Conservation (phyloP, 1,140 invertebrate genomes). For the Drosophila punjabiensis region DNA sequence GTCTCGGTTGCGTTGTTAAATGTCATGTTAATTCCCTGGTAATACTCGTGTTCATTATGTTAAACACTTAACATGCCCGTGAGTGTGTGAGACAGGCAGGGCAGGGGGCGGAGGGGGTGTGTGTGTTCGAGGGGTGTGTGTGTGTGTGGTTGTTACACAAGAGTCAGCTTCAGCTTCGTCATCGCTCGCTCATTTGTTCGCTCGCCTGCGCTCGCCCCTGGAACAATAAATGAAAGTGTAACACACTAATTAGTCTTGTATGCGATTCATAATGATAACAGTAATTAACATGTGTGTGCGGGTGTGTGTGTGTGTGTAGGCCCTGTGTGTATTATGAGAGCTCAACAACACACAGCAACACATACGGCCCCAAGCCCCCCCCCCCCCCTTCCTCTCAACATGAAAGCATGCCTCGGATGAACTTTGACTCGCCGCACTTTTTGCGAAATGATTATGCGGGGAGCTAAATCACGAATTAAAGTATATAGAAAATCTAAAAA, state of each 20-base stretch:
- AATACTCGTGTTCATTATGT: slow-evolving; percentile 83
- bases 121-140: slow-evolving; percentile 2
- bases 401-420: slow-evolving; percentile 20
- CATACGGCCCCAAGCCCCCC: neutral
- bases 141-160: slow-evolving; percentile 32
- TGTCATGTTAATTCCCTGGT: slow-evolving; percentile 78
- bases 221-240: slow-evolving; percentile 80
- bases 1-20: slow-evolving; percentile 67
- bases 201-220: slow-evolving; percentile 33
- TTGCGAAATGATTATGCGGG: slow-evolving; percentile 17
- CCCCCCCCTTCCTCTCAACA: neutral
- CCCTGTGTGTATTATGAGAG: slow-evolving; percentile 33
- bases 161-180: slow-evolving; percentile 39
- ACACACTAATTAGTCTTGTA: slow-evolving; percentile 81
- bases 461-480: neutral
- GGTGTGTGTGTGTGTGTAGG: slow-evolving; percentile 19
- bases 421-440: slow-evolving; percentile 27
- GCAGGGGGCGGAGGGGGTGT: too few relatives aligned
- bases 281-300: slow-evolving; percentile 73
- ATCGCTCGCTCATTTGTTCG: slow-evolving; percentile 25
- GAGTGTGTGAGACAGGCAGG: neutral
- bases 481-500: neutral
- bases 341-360: slow-evolving; percentile 16
- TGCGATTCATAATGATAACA: slow-evolving; percentile 83
- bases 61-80: slow-evolving; percentile 67